Evolutionary conservation across 2,113 vertebrate species (phyloP), one percentile per base, ranked within the genome.

Genomic region (Opisthocomus hoazin): DNA sequence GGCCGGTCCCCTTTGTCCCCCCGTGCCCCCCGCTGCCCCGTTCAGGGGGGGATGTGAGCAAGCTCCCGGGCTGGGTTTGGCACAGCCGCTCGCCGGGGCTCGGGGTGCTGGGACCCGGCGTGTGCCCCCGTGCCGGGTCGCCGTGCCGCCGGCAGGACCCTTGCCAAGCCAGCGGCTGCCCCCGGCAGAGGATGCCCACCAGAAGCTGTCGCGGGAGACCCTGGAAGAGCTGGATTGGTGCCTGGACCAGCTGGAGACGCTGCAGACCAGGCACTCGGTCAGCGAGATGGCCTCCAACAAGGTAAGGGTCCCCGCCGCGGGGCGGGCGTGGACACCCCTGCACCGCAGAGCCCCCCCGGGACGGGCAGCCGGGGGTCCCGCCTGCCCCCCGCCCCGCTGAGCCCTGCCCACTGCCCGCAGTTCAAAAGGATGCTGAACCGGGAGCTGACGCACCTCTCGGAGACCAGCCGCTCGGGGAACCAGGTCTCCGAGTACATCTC

Each of bases 201-300:
- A 98, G 97, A 98, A 98, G 96, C 96, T 99, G 94, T 98, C 98
- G 3, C 92, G 98, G 68, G 99, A 99, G 98, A 99, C 99, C 2
- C 96, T 99, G 96, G 99, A 99, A 39, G 99, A 99, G 97, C 97
- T 99, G 98, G 99, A 99, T 96, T 99, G 99, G 99, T 99, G 99
- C 97, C 96, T 99, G 98, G 99, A 99, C 64, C 99, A 99, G 96
- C 98, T 99, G 85, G 99, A 99, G 97, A 99, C 99, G 0, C 96
- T 99, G 91, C 99, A 99, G 97, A 99, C 99, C 4, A 96, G 98
- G 58, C 98, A 98, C 74, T 98, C 98, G 1, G 98, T 98, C 83
- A 95, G 98, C 29, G 98, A 98, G 91, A 98, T 98, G 98, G 98
- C 98, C 9, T 98, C 92, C 98, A 99, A 97, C 96, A 98, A 98